Evolutionary conservation across 1,140 invertebrate genomes (phyloP).

Genomic region (Phenacoccus solenopsis): DNA sequence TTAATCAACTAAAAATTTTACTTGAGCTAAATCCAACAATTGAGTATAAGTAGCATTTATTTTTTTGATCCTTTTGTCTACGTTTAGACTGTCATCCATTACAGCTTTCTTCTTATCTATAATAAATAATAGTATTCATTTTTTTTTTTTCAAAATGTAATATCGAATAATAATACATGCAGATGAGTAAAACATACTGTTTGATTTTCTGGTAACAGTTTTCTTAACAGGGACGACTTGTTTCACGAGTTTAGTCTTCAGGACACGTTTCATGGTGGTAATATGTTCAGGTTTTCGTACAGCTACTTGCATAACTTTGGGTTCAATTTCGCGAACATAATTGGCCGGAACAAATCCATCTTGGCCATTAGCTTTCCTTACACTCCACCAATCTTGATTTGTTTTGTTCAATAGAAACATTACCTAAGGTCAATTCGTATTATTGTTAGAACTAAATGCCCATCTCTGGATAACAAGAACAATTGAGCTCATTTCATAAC

Average conservation of each 20-base stretch:
- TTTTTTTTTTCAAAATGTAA: no score
- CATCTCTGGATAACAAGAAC: not conserved
- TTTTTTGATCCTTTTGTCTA: constrained; percentile 65
- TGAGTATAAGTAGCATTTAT: constrained; percentile 71
- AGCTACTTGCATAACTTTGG: constrained; percentile 68
- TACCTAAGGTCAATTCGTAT: constrained; percentile 34
- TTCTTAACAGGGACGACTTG: constrained; percentile 64
- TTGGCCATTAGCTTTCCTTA: constrained; percentile 74
- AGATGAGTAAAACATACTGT: no score
- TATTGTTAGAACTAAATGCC: not conserved
- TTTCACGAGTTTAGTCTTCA: constrained; percentile 77
- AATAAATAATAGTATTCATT: not conserved
- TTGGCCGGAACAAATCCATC: constrained; percentile 97
- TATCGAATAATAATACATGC: not conserved
- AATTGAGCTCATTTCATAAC: not conserved
- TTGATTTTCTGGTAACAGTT: constrained; percentile 27
- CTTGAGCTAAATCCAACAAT: constrained; percentile 59
- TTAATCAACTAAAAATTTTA: constrained; percentile 16
- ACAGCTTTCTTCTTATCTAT: not conserved
- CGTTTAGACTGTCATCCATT: constrained; percentile 53
- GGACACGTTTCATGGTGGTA: constrained; percentile 66
- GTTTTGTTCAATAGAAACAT: constrained; percentile 91
- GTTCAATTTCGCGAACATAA: constrained; percentile 87
- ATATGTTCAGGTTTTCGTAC: constrained; percentile 73
- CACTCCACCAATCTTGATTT: constrained; percentile 97